Percentiles rank a stretch among this genome's conserved stretches.
Conservation (phyloP, 1,140 invertebrate species). For the Tribolium castaneum region DNA sequence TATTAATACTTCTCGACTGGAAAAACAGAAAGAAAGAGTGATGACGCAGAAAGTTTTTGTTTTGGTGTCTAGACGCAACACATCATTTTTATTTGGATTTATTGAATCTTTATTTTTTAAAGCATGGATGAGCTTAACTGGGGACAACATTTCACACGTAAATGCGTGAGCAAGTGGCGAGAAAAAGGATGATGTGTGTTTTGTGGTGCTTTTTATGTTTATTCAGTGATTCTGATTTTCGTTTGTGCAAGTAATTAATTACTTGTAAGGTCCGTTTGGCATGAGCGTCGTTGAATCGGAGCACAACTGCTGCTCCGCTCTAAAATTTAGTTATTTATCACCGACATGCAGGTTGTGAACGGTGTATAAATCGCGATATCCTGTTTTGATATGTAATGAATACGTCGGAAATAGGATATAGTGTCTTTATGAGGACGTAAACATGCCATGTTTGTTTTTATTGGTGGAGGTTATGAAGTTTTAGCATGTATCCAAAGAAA, state of each 20-base stretch:
- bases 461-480: slow-evolving; percentile 35
- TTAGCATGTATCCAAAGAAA: slow-evolving; percentile 27
- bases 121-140: background rate
- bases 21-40: background rate
- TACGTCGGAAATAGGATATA: slow-evolving; percentile 27
- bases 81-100: background rate
- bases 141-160: background rate
- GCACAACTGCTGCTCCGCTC: background rate
- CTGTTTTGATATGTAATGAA: slow-evolving; percentile 23
- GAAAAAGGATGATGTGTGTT: background rate
- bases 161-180: background rate
- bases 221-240: background rate
- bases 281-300: background rate
- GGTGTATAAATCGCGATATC: slow-evolving; percentile 24
- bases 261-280: background rate
- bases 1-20: background rate
- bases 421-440: slow-evolving; percentile 30
- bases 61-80: background rate
- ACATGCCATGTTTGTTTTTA: slow-evolving; percentile 40
- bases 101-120: background rate
- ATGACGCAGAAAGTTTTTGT: background rate
- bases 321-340: background rate
- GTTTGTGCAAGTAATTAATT: background rate
- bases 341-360: background rate
- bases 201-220: background rate